Conservation (phyloP, 2,113 vertebrate species). For the Rousettus leschenaultii region DNA sequence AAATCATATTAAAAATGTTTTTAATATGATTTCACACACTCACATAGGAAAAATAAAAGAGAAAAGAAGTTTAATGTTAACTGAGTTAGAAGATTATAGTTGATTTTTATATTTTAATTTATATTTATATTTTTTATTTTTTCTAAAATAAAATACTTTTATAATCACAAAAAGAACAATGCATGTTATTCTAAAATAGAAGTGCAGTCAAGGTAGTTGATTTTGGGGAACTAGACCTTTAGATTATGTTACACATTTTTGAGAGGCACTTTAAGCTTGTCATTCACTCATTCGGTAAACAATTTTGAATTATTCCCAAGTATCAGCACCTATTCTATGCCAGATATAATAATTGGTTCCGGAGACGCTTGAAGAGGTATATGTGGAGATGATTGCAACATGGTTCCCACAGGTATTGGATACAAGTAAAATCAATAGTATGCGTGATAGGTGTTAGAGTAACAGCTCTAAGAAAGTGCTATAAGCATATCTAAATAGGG, state of each 20-base stretch:
- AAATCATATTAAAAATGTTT: constrained; percentile 7
- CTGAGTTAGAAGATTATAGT: constrained; percentile 4
- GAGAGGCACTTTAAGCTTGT: neutral
- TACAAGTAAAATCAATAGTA: neutral
- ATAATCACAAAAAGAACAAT: neutral
- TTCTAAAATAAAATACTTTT: neutral
- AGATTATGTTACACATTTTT: neutral
- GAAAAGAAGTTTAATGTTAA: neutral
- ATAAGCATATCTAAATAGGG: neutral
- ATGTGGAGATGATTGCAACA: neutral
- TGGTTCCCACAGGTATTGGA: neutral
- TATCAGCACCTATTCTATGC: neutral
- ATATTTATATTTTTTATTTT: neutral
- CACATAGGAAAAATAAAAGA: neutral
- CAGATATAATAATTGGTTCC: neutral
- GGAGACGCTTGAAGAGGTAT: neutral
- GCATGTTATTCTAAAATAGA: neutral
- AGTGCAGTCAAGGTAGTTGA: neutral
- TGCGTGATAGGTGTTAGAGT: neutral
- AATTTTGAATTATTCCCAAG: neutral
- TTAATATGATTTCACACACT: neutral
- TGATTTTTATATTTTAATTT: neutral
- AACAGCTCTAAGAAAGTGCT: neutral
- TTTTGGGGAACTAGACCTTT: neutral
- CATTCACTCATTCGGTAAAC: neutral